Evolutionary conservation across 2,113 vertebrate species (phyloP).

Genomic region (Anser cygnoides): DNA sequence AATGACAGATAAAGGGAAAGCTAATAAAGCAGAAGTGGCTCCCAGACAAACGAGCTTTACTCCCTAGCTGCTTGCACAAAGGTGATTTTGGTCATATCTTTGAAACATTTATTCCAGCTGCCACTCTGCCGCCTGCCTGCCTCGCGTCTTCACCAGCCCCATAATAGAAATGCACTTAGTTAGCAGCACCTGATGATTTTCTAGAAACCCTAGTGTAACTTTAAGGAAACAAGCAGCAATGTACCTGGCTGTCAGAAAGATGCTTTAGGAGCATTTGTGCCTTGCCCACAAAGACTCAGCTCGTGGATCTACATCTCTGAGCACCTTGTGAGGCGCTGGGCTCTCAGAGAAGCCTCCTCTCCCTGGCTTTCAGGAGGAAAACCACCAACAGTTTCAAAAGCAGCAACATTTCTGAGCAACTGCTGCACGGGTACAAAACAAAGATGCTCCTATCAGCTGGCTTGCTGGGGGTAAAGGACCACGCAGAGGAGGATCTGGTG

Average conservation of each 20-base stretch:
- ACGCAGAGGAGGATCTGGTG: background rate
- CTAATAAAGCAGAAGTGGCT: slow-evolving; percentile 20
- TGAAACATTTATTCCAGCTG: background rate
- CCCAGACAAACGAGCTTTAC: background rate
- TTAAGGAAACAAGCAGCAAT: background rate
- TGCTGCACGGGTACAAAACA: background rate
- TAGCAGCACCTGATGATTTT: background rate
- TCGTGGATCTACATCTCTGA: background rate
- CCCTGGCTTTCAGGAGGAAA: background rate
- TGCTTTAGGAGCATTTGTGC: background rate
- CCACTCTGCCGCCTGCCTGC: background rate
- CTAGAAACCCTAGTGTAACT: background rate
- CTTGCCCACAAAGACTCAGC: background rate
- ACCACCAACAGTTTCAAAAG: background rate
- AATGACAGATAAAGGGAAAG: background rate
- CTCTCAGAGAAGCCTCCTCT: background rate
- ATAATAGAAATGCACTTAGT: background rate
- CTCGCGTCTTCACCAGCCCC: background rate
- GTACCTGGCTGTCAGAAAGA: background rate
- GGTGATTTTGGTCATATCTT: background rate
- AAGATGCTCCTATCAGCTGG: background rate
- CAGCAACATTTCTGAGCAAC: background rate
- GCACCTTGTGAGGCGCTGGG: background rate
- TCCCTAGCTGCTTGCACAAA: background rate
- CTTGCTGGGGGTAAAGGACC: background rate